Evolutionary conservation across 1,140 invertebrate species (phyloP).

Genomic region (Apis mellifera): Amel_HAv3.1 CM009945.2:432501-433000

Average conservation of each 20-base stretch:
- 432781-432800: conserved; percentile 66
- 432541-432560: too few species aligned
- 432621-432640: too few species aligned
- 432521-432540: too few species aligned
- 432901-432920: conserved; percentile 1
- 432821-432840: conserved; percentile 67
- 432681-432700: too few species aligned
- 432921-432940: neutral
- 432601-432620: too few species aligned
- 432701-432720: too few species aligned
- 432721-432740: too few species aligned
- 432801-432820: conserved; percentile 72
- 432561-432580: too few species aligned
- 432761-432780: conserved; percentile 70
- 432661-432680: too few species aligned
- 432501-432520: too few species aligned
- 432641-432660: too few species aligned
- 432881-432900: conserved; percentile 56
- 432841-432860: conserved; percentile 22
- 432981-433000: neutral
- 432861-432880: conserved; percentile 48
- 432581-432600: too few species aligned
- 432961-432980: conserved; percentile 22
- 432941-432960: conserved; percentile 29
- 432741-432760: conserved; percentile 32